A percentile compares a stretch with the other conserved stretches of the same genome.
Conservation (phyloP, 2,888 invertebrate species). For the Andrena marginata region DNA sequence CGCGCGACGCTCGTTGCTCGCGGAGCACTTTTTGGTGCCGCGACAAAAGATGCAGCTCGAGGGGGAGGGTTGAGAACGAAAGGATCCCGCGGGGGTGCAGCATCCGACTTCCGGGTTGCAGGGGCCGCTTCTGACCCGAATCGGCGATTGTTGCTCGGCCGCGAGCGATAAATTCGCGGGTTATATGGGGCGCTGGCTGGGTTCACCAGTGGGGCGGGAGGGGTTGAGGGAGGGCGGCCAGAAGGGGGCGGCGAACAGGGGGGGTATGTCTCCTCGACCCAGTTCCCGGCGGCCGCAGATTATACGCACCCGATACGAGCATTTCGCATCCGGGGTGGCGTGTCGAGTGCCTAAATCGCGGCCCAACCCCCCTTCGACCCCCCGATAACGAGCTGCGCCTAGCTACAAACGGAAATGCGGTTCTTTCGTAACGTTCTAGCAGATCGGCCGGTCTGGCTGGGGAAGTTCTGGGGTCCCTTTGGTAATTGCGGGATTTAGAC, state of each 20-base stretch:
- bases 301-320: slow-evolving; percentile 67
- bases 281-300: slow-evolving; percentile 64
- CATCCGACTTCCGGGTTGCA: slow-evolving; percentile 57
- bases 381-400: slow-evolving; percentile 8
- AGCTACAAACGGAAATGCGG: slow-evolving; percentile 7
- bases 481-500: not conserved
- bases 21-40: not conserved
- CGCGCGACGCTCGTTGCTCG: not conserved
- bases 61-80: slow-evolving; percentile 11
- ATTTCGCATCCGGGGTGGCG: slow-evolving; percentile 44
- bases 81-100: slow-evolving; percentile 19
- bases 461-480: not conserved
- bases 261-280: slow-evolving; percentile 71
- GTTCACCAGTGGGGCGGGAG: slow-evolving; percentile 7
- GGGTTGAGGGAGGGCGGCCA: slow-evolving; percentile 12
- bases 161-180: slow-evolving; percentile 73
- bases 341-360: slow-evolving; percentile 48
- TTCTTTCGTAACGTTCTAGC: slow-evolving; percentile 14
- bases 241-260: slow-evolving; percentile 42
- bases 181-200: slow-evolving; percentile 49
- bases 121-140: slow-evolving; percentile 70
- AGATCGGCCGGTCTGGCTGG: not conserved
- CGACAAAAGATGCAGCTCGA: not conserved
- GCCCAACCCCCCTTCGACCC: not conserved
- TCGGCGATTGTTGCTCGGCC: slow-evolving; percentile 74